phyloP scores from a whole-genome alignment of 2,797 vertebrate genomes.

The Phoxinus dragarum region DNA sequence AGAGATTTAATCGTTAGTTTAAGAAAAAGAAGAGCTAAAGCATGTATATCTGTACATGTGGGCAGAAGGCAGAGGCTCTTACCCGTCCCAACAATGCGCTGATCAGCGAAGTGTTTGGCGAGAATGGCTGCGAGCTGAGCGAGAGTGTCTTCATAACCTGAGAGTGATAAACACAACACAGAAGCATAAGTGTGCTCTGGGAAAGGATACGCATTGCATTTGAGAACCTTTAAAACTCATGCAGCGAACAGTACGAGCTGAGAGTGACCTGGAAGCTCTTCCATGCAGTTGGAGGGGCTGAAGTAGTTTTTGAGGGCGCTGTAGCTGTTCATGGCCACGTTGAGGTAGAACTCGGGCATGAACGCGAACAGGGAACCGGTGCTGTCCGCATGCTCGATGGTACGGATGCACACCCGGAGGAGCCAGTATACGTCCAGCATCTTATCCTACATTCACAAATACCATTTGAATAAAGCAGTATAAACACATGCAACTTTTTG shows the following conservation, averaged over 20 bases:
- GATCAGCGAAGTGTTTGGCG: constrained; percentile 95
- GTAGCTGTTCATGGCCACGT: constrained; percentile 97
- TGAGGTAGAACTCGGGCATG: constrained; percentile 96
- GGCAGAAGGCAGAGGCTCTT: constrained; percentile 47
- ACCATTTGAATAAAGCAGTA: background rate
- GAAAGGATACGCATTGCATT: background rate
- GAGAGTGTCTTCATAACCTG: constrained; percentile 94
- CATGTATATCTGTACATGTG: background rate
- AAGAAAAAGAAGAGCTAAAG: background rate
- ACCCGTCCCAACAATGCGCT: constrained; percentile 95
- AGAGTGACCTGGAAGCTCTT: constrained; percentile 89
- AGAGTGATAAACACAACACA: constrained; percentile 30
- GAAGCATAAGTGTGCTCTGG: background rate
- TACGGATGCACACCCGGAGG: constrained; percentile 89
- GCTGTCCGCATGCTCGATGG: constrained; percentile 90
- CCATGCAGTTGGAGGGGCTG: constrained; percentile 93
- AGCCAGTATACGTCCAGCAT: constrained; percentile 98
- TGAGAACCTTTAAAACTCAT: background rate
- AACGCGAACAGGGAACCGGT: constrained; percentile 92
- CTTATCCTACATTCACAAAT: constrained; percentile 84
- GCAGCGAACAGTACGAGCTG: background rate
- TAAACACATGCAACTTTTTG: background rate
- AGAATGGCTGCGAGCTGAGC: constrained; percentile 92
- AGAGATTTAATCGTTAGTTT: background rate
- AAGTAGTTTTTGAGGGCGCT: constrained; percentile 99